A percentile compares a stretch with the other conserved stretches of the same genome.
These are phyloP conservation scores for Holocentrus rufus DNA, from an alignment of 2,797 vertebrate genomes.

Conservation along the genomic window DNA sequence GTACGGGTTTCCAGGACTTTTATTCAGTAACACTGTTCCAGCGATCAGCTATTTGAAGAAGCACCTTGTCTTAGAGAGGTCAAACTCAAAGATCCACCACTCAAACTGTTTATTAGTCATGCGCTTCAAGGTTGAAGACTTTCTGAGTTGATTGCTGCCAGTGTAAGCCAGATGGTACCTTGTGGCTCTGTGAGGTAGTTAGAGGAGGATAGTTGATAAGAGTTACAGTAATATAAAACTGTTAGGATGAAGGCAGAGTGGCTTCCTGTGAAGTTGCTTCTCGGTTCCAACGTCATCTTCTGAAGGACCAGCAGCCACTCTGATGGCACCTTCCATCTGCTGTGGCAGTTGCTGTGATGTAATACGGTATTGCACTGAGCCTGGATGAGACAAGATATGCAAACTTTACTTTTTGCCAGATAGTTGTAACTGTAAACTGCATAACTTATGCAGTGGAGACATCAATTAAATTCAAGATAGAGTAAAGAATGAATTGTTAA, in stretches of 20 bases:
- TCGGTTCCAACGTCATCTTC: not conserved
- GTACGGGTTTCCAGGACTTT: too few species aligned
- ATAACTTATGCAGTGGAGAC: not conserved
- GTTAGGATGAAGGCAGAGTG: conserved; percentile 12
- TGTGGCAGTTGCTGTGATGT: conserved; percentile 16
- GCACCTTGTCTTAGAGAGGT: too few species aligned
- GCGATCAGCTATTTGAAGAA: too few species aligned
- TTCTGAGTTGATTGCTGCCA: too few species aligned
- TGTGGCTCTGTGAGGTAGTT: conserved; percentile 17
- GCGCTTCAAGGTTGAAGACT: not conserved
- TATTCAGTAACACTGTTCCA: too few species aligned
- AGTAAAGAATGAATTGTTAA: too few species aligned
- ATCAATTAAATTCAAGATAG: too few species aligned
- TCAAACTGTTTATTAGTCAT: not conserved
- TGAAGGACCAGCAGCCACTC: conserved; percentile 53
- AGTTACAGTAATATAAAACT: conserved; percentile 2
- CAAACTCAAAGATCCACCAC: too few species aligned
- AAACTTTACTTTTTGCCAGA: not conserved
- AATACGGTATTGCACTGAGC: conserved; percentile 3
- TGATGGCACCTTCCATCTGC: conserved; percentile 47
- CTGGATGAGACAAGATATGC: conserved; percentile 37
- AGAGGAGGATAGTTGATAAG: not conserved
- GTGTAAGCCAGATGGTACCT: not conserved
- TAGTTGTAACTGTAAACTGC: not conserved
- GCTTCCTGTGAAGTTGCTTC: conserved; percentile 2